Base-by-base conservation (phyloP, 2,888 invertebrate species). In the Tachina lurida region DNA sequence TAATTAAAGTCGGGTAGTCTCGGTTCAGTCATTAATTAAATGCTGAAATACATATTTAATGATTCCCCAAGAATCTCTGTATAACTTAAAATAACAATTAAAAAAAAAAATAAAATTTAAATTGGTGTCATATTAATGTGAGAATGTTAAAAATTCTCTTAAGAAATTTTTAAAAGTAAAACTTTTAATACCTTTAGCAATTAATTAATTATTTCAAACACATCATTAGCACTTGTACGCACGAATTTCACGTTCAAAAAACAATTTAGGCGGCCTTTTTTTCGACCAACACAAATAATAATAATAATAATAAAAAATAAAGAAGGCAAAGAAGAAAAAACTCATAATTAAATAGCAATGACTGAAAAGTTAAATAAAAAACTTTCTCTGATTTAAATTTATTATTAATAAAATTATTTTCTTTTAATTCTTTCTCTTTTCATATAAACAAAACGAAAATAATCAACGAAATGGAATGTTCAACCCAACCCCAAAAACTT, bases 361-460 rank as follows among this genome's bases (percentile, higher is more conserved):
- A 63, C 41, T 71, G 70, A 47, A 60, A 81, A 62, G 47, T n/a
- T 10, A 65, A 47, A 78, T 22, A 62, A 67, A 77, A 75, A 86
- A 86, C 86, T 86, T 86, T 86, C 86, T 86, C 86, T 17, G 47
- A 41, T 78, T 73, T 67, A 56, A 73, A 78, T 76, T 74, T 73
- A 49, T 13, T 73, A 67, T 80, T 77, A 67, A 70, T 68, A 67
- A 81, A 79, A 77, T 77, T 73, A 58, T 65, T 65, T 80, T 84
- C 52, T 60, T 43, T 68, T 52, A 43, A 47, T 65, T 65, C 19
- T 75, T 62, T 80, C 56, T 85, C 60, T 82, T 73, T 81, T 60
- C 76, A 76, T 74, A 41, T 0, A 31, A n/a, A 31, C 4, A 0
- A 5, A 39, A 77, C 68, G 22, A 74, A 49, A 31, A 47, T 41